Evolutionary conservation across 2,888 invertebrate species (phyloP).

Genomic region (Cephus spinipes): DNA sequence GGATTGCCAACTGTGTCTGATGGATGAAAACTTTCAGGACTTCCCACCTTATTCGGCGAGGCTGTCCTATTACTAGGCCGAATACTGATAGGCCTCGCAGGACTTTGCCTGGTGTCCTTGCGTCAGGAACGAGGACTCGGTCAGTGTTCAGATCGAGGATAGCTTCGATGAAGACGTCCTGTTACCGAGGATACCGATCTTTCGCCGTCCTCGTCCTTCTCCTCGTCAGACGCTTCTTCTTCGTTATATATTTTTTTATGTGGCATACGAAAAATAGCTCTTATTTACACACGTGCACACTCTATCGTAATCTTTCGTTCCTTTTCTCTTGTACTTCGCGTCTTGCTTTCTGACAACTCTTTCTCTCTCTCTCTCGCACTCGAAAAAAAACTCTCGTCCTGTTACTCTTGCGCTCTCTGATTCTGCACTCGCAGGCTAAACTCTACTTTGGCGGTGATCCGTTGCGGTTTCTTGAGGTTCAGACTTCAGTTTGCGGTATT

Average conservation of each 20-base stretch:
- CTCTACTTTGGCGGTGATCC: conserved; percentile 33
- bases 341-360: conserved; percentile 27
- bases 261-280: conserved; percentile 59
- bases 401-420: conserved; percentile 28
- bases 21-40: background rate
- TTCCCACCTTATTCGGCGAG: background rate
- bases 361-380: conserved; percentile 17
- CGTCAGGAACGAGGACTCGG: background rate
- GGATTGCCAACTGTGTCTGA: background rate
- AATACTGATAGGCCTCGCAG: background rate
- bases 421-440: conserved; percentile 32
- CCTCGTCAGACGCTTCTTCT: background rate
- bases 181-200: background rate
- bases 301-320: background rate
- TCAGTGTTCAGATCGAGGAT: background rate
- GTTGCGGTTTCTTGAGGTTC: conserved; percentile 27
- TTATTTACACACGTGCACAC: conserved; percentile 18
- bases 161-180: background rate
- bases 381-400: conserved; percentile 12
- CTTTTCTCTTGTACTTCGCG: conserved; percentile 20
- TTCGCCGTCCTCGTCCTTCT: background rate
- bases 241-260: conserved; percentile 28
- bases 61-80: background rate
- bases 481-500: conserved; percentile 25
- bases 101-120: background rate